Evolutionary conservation across 2,113 vertebrate species (phyloP), one percentile per base, ranked within the genome.

Genomic region (Oreochromis spilurus): DNA sequence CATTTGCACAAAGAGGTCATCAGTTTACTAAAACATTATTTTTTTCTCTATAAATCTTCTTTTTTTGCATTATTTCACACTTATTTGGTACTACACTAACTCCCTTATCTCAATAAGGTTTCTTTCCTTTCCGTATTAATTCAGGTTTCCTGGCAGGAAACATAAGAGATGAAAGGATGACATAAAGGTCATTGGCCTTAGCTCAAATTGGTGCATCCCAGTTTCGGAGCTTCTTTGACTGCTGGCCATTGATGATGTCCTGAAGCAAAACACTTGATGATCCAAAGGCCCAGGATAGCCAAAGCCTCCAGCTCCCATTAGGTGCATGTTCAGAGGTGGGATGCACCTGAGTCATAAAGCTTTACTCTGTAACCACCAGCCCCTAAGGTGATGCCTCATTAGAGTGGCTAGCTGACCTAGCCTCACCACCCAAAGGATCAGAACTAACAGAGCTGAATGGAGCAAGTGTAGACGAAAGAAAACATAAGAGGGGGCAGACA

Each of bases 341-440:
- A 92, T 90, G 57, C 88, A 91, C 90, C 88, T 87, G 89, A 91
- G 88, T 88, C 88, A 90, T 89, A 90, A 89, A 91, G 81, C 87
- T 79, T 84, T 80, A 67, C 85, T 91, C 81, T 92, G 57, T 92
- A 87, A 91, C 80, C 75, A 89, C 62, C 58, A 58, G 19, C 45
- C 54, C 16, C 84, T 84, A 13, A 82, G 72, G 55, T 89, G 77
- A 93, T 84, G 38, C 83, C 26, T 53, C 43, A 67, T 90, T 89
- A 93, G 55, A 88, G 62, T 45, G 45, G 38, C 83, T 82, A 24
- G 75, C 58, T 91, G 79, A 89, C 88, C 84, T 3, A 79, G 84
- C 54, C 67, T 79, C 45, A 87, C 77, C 67, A 48, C 19, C 84
- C 81, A 72, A 72, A 77, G 87, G 60, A 60, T 89, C 29, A 83